Conservation (phyloP, 2,113 vertebrate species). For the Rattus rattus region DNA sequence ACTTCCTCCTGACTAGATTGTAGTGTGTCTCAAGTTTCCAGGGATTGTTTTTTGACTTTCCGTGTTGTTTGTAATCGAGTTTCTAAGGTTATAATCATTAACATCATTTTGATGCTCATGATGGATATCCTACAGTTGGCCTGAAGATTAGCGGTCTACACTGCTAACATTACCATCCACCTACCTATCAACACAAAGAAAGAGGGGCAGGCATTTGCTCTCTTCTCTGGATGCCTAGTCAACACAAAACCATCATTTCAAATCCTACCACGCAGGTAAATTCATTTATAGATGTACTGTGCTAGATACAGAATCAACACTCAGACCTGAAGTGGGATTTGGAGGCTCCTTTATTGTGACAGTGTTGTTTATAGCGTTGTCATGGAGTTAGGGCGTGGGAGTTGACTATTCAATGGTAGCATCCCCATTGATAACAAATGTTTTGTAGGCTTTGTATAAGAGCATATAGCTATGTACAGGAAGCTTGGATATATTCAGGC, state of each 20-base stretch:
- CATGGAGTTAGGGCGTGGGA: background rate
- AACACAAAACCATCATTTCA: conserved; percentile 7
- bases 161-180: background rate
- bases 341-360: background rate
- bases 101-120: background rate
- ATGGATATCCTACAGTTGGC: background rate
- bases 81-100: conserved; percentile 38
- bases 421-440: background rate
- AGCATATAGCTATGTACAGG: background rate
- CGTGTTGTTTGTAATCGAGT: background rate
- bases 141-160: background rate
- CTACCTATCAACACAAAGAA: background rate
- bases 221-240: conserved; percentile 4
- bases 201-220: background rate
- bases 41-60: conserved; percentile 5
- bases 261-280: conserved; percentile 12
- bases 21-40: background rate
- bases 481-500: background rate
- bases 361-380: conserved; percentile 5
- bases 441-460: background rate
- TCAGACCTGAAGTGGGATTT: background rate
- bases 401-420: background rate
- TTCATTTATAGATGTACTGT: background rate
- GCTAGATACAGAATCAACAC: background rate
- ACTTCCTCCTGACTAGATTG: background rate